Base-by-base conservation (phyloP, 2,888 invertebrate species). In the Megastigmus dorsalis region DNA sequence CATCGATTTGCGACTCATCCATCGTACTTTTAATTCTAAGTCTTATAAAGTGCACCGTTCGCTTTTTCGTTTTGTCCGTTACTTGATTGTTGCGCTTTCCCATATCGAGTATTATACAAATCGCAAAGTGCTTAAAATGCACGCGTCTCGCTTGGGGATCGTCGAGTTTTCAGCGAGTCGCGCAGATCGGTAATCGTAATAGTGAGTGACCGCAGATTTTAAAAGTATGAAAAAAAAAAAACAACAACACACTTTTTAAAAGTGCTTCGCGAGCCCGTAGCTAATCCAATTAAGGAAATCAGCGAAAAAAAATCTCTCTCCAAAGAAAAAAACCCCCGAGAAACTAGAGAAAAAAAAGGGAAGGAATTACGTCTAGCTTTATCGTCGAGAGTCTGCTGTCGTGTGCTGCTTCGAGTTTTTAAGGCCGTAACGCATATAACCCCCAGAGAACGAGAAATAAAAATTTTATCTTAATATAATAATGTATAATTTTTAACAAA, bases 371-470 rank as follows among this genome's bases (percentile, higher is more conserved):
- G 20, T 68, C 33, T 63, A 74, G 69, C 48, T 52, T 69, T 63
- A 69, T 63, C 41, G 18, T 68, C 48, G 50, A 60, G n/a, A 83
- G 77, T 79, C 80, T 82, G 80, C 79, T 82, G 78, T 82, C 80
- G 84, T 85, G 86, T 85, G 84, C 83, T 83, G 85, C 85, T 86
- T 86, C n/a, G 80, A 83, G 78, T 80, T 80, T 79, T 69, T 75
- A 68, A 55, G 41, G 41, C 43, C 62, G 55, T 74, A 68, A 74
- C 55, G 62, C 57, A 26, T 50, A 63, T 68, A 74, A 68, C 68
- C 62, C n/a, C 62, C 57, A 59, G 57, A 57, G 13, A 41, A 50
- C 13, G 5, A 30, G 50, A 43, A 65, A 30, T 59, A 33, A 67
- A 57, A 55, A 60, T 48, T 6, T 74, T 62, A 26, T 55, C 10